Evolutionary conservation across 2,113 vertebrate genomes (phyloP).

Genomic region (Ammodytes dubius): DNA sequence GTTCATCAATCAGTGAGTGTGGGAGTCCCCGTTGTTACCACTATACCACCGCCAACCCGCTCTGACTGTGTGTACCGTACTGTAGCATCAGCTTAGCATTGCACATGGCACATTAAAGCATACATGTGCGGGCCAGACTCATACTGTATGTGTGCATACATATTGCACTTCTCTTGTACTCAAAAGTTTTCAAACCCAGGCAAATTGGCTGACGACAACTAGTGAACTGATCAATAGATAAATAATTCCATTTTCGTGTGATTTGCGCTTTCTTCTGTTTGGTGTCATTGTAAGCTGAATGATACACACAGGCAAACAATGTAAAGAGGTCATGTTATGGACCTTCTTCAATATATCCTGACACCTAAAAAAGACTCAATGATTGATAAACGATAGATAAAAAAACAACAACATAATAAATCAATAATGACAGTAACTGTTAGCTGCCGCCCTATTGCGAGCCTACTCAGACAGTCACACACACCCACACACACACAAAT

Average conservation of each 20-base stretch:
- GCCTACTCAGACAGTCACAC: slow-evolving; percentile 2
- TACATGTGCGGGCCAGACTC: not conserved
- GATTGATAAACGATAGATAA: not conserved
- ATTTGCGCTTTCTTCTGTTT: not conserved
- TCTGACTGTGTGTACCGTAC: not conserved
- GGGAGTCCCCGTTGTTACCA: not conserved
- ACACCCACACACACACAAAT: not conserved
- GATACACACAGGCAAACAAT: not conserved
- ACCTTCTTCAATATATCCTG: not conserved
- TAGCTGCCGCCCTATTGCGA: not conserved
- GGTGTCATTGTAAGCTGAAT: not conserved
- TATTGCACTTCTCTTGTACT: not conserved
- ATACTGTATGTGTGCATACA: not conserved
- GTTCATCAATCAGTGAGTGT: slow-evolving; percentile 31
- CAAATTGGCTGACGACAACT: no score
- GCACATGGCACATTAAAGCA: not conserved
- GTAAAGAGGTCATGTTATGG: not conserved
- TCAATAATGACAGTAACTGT: not conserved
- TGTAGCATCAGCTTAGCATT: slow-evolving; percentile 5
- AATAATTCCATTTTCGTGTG: not conserved
- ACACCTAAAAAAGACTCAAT: not conserved
- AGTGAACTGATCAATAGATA: not conserved
- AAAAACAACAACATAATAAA: not conserved
- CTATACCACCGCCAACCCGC: not conserved
- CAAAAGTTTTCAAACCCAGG: not conserved